Conservation (phyloP, 2,888 invertebrate species). For the Drosophila mercatorum region DNA sequence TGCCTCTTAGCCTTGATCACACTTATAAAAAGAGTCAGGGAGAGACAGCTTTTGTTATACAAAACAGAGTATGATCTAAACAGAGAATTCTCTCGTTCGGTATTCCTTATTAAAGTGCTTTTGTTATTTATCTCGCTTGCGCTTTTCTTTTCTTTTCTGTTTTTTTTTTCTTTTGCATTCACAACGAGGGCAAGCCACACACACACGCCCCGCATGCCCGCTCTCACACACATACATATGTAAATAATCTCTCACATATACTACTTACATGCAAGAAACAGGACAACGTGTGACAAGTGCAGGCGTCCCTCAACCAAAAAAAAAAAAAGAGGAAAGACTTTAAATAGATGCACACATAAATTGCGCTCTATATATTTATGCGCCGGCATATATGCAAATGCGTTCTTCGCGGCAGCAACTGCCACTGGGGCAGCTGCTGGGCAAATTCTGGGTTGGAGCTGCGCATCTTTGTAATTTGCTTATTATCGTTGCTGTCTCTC, state of each 20-base stretch:
- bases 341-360: conserved; percentile 77
- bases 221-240: conserved; percentile 37
- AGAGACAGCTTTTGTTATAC: too few relatives aligned
- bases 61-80: not conserved
- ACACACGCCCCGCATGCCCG: conserved; percentile 9
- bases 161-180: conserved; percentile 61
- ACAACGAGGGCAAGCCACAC: conserved; percentile 69
- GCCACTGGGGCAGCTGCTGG: conserved; percentile 15
- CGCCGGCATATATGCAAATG: conserved; percentile 68
- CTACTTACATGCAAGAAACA: conserved; percentile 31
- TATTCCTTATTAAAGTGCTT: conserved; percentile 3
- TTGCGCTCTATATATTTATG: conserved; percentile 74
- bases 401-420: not conserved
- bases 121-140: conserved; percentile 62
- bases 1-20: not conserved
- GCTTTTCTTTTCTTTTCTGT: conserved; percentile 35
- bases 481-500: conserved; percentile 47
- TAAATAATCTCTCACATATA: conserved; percentile 63
- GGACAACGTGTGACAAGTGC: conserved; percentile 68
- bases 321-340: conserved; percentile 27
- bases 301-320: conserved; percentile 47
- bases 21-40: not conserved
- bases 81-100: conserved; percentile 5
- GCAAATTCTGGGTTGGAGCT: not conserved
- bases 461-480: conserved; percentile 68